Base-by-base conservation (phyloP, 1,140 invertebrate genomes). In the Drosophila burlai region DNA sequence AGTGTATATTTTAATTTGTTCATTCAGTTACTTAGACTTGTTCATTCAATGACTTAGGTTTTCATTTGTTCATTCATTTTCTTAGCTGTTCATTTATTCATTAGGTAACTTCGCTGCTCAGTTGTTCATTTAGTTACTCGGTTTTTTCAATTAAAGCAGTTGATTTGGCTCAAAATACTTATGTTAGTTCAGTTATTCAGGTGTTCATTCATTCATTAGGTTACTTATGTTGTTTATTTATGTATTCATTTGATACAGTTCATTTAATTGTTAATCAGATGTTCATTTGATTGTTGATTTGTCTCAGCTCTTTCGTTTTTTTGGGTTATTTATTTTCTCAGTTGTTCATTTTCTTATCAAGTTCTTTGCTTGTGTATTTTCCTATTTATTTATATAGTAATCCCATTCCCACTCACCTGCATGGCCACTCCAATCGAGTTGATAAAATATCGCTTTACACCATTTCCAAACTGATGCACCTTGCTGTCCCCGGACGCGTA, bases 391-490 rank as follows among this genome's bases (percentile, higher is more conserved):
- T 24, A 7, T 24, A 24, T 2, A 24, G 24, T 15, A 8, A 15
- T 26, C 7, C 0, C 4, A 1, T 13, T 26, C 6, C 13, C 94
- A 69, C 96, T 96, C 2, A 98, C 94, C 24, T 96, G 94, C 24
- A 98, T 95, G 0, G 96, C 96, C 15, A 96, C 96, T 10, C 97
- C 97, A 92, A 96, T 96, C 0, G 97, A 97, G 82, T 96, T 97
- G 26, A 98, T 95, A 76, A 98, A 97, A 78, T 97, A 98, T 43
- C 97, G 93, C 58, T 96, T 96, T 0, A 98, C 89, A 0, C 97
- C 96, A 75, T 96, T 96, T 0, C 97, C 97, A 94, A 97, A 98
- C 75, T 97, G 95, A 79, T 96, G 94, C 60, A 95, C 95, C 29
- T 95, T 94, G n/a, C 95, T 94, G 76, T 97, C 96, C 0, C 97